These are phyloP conservation scores for Argyrosomus japonicus DNA, from an alignment of 2,113 vertebrate species.

Conservation along the genomic window DNA sequence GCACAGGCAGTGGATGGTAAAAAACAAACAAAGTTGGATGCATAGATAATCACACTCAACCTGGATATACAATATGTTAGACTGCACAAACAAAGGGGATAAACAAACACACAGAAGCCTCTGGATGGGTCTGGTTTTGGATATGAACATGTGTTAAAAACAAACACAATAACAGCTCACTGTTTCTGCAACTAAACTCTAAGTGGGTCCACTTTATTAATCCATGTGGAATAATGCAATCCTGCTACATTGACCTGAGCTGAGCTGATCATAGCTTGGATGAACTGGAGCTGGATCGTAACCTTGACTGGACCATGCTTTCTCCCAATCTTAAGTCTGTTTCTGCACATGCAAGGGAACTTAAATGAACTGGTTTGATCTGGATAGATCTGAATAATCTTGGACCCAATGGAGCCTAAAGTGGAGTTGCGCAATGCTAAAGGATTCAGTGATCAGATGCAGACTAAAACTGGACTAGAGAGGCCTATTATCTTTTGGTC, in stretches of 20 bases:
- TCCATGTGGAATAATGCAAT: slow-evolving; percentile 34
- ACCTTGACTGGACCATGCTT: slow-evolving; percentile 18
- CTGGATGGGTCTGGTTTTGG: slow-evolving; percentile 28
- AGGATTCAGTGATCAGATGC: slow-evolving; percentile 21
- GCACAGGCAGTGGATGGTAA: slow-evolving; percentile 10
- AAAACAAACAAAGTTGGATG: slow-evolving; percentile 8
- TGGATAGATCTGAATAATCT: slow-evolving; percentile 4
- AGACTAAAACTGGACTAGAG: slow-evolving; percentile 35
- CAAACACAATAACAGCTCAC: slow-evolving; percentile 2
- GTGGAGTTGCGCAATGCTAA: slow-evolving; percentile 16
- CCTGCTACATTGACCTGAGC: slow-evolving; percentile 25
- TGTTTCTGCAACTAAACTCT: slow-evolving; percentile 15
- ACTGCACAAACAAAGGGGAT: slow-evolving; percentile 31
- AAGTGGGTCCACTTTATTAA: slow-evolving; percentile 30
- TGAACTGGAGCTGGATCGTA: slow-evolving; percentile 43
- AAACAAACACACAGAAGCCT: not conserved
- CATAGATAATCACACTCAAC: slow-evolving; percentile 37
- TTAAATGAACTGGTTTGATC: slow-evolving; percentile 16
- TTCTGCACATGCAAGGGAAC: slow-evolving; percentile 26
- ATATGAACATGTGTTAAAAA: slow-evolving; percentile 13
- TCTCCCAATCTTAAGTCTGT: slow-evolving; percentile 11
- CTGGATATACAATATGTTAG: slow-evolving; percentile 29
- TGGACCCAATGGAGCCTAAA: slow-evolving; percentile 27
- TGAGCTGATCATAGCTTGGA: slow-evolving; percentile 6
- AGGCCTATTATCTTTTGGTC: slow-evolving; percentile 30